phyloP scores from a whole-genome alignment of 2,113 vertebrate genomes.

The Geococcyx californianus region DNA sequence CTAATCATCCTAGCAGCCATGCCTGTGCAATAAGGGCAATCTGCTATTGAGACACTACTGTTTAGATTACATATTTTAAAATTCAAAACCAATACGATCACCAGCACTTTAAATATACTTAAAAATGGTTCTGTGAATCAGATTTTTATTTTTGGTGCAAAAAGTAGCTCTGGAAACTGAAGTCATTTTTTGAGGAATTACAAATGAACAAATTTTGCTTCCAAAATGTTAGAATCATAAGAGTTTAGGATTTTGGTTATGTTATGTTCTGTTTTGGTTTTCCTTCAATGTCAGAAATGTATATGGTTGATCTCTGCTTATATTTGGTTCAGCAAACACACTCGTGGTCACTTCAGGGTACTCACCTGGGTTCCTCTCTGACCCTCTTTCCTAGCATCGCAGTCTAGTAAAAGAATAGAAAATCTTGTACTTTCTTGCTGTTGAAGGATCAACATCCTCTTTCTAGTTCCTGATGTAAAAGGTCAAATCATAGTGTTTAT shows the following conservation, averaged over 20 bases:
- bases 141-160: not conserved
- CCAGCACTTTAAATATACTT: not conserved
- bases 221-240: not conserved
- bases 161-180: constrained; percentile 5
- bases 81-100: not conserved
- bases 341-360: not conserved
- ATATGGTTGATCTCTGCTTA: not conserved
- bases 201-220: not conserved
- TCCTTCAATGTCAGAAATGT: not conserved
- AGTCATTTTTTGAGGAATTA: not conserved
- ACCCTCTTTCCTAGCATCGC: not conserved
- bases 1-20: not conserved
- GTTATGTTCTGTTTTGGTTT: constrained; percentile 2
- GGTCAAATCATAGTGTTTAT: not conserved
- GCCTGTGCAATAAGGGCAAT: not conserved
- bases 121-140: not conserved
- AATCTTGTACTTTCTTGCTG: not conserved
- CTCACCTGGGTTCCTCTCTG: not conserved
- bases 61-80: not conserved
- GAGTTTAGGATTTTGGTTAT: not conserved
- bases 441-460: not conserved
- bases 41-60: not conserved
- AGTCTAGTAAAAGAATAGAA: not conserved
- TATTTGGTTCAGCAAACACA: not conserved
- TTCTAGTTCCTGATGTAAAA: not conserved